phyloP scores from a whole-genome alignment of 2,113 vertebrate genomes.

The Strigops habroptila region DNA sequence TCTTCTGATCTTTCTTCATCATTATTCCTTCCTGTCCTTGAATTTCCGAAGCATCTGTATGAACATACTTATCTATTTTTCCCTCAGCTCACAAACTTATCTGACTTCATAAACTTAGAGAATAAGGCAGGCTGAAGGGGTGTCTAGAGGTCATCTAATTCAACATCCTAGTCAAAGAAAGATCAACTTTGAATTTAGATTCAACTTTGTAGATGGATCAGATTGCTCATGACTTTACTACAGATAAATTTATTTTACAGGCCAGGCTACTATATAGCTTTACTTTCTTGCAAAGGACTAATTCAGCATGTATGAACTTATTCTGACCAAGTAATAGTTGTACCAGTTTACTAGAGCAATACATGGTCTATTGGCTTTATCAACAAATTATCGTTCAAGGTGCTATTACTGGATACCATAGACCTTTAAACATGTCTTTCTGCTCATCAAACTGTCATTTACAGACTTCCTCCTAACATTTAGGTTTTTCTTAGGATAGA shows the following conservation, averaged over 20 bases:
- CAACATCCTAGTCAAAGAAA: not conserved
- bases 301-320: not conserved
- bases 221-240: not conserved
- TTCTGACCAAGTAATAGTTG: not conserved
- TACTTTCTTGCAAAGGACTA: not conserved
- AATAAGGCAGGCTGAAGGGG: not conserved
- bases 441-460: not conserved
- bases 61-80: not conserved
- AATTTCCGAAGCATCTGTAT: not conserved
- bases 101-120: not conserved
- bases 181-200: not conserved
- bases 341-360: not conserved
- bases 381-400: not conserved
- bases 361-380: not conserved
- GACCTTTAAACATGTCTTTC: not conserved
- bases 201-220: not conserved
- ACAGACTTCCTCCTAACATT: not conserved
- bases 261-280: not conserved
- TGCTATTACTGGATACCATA: not conserved
- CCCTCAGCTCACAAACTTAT: not conserved
- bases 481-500: not conserved
- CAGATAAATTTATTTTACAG: not conserved
- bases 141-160: not conserved
- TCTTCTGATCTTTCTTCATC: not conserved
- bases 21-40: not conserved